Conservation (phyloP, 1,140 invertebrate genomes). For the Drosophila athabasca region DNA sequence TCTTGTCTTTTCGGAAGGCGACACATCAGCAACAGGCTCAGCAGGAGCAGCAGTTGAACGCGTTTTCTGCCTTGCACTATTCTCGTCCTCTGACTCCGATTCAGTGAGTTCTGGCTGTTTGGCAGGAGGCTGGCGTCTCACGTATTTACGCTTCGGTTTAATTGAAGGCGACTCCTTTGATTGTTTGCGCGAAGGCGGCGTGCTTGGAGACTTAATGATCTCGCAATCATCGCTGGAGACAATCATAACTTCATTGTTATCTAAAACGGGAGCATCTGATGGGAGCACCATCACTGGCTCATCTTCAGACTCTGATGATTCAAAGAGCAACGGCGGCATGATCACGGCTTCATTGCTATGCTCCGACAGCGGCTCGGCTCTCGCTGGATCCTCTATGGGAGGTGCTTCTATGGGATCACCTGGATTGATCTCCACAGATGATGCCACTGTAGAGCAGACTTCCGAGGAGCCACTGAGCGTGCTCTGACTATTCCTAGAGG, state of each 20-base stretch:
- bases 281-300: constrained; percentile 19
- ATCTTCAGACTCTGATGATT: constrained; percentile 69
- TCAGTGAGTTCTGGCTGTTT: constrained; percentile 22
- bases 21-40: neutral
- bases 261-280: too few relatives aligned
- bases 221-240: constrained; percentile 71
- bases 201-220: constrained; percentile 37
- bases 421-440: constrained; percentile 52
- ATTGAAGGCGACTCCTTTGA: constrained; percentile 5
- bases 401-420: constrained; percentile 3
- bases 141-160: neutral
- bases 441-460: constrained; percentile 49
- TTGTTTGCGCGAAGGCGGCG: constrained; percentile 8
- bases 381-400: constrained; percentile 13
- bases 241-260: constrained; percentile 28
- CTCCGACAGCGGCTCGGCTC: constrained; percentile 33
- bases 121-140: neutral
- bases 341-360: constrained; percentile 62
- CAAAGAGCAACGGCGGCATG: constrained; percentile 75
- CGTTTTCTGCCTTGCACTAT: neutral
- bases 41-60: neutral
- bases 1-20: constrained; percentile 1
- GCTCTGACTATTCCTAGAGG: constrained; percentile 58
- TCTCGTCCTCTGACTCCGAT: constrained; percentile 21
- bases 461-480: constrained; percentile 57